Percentiles rank a stretch among this genome's conserved stretches.
Conservation (phyloP, 2,888 invertebrate species). For the Chironomus tentans region DNA sequence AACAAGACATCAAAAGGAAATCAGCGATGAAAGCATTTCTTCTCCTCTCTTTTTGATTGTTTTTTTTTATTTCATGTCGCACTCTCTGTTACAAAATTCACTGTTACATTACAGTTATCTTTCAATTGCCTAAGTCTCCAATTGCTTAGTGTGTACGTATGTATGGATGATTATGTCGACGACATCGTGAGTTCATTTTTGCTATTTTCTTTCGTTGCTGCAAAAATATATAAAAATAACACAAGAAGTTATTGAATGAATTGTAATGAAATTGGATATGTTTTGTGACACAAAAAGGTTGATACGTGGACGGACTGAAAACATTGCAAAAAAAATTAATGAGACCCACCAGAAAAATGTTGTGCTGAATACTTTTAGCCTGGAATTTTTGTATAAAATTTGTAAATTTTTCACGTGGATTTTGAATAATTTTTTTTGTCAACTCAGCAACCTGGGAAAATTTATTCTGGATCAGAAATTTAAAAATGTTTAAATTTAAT, state of each 20-base stretch:
- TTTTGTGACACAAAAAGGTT: background rate
- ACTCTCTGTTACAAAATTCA: constrained; percentile 14
- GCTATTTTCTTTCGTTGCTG: background rate
- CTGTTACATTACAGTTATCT: constrained; percentile 25
- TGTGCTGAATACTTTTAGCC: no score
- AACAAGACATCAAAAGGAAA: constrained; percentile 22
- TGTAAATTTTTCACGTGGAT: no score
- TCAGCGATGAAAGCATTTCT: constrained; percentile 25
- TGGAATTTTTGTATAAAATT: no score
- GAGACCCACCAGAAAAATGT: no score
- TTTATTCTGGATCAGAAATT: no score
- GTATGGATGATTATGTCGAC: background rate
- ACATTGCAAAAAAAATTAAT: background rate
- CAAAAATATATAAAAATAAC: background rate
- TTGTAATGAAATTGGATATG: no score
- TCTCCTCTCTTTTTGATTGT: background rate
- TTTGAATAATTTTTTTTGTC: no score
- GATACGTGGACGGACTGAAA: background rate
- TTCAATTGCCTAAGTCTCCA: constrained; percentile 9
- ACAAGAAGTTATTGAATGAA: no score
- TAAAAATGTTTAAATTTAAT: no score
- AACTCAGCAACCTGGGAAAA: no score
- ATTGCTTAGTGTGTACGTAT: background rate
- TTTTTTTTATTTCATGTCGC: constrained; percentile 1
- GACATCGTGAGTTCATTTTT: background rate